phyloP scores from a whole-genome alignment of 2,888 invertebrate genomes.

The Trichogramma evanescens region DNA sequence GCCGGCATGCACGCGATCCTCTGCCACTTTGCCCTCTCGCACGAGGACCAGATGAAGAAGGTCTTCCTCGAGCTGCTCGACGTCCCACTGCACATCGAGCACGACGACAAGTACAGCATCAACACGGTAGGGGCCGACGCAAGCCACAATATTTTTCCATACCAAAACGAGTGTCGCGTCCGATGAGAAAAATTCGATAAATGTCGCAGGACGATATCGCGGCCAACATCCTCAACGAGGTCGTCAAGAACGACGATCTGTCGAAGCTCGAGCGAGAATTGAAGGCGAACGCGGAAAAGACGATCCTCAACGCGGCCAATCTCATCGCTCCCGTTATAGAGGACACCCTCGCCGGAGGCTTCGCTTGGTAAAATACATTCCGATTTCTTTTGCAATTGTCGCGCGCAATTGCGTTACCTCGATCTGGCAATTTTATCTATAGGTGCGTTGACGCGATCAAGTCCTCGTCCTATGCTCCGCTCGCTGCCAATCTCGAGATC shows the following conservation, averaged over 20 bases:
- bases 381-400: background rate
- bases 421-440: background rate
- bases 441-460: slow-evolving; percentile 95
- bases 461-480: slow-evolving; percentile 73
- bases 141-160: too few species aligned
- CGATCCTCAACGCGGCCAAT: slow-evolving; percentile 78
- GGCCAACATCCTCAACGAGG: slow-evolving; percentile 59
- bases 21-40: slow-evolving; percentile 82
- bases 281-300: slow-evolving; percentile 69
- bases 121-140: slow-evolving; percentile 33
- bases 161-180: background rate
- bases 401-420: background rate
- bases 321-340: slow-evolving; percentile 82
- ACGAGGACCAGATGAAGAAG: slow-evolving; percentile 87
- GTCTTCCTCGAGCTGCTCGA: slow-evolving; percentile 86
- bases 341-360: slow-evolving; percentile 58
- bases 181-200: background rate
- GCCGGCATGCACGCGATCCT: slow-evolving; percentile 81
- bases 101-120: slow-evolving; percentile 57
- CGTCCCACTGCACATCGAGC: slow-evolving; percentile 76
- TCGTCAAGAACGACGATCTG: slow-evolving; percentile 70
- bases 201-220: slow-evolving; percentile 50
- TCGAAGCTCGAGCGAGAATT: slow-evolving; percentile 65
- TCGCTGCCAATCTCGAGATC: slow-evolving; percentile 83
- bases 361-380: slow-evolving; percentile 37